Evolutionary conservation across 2,113 vertebrate species (phyloP).

Genomic region (Oryzias woworae): DNA sequence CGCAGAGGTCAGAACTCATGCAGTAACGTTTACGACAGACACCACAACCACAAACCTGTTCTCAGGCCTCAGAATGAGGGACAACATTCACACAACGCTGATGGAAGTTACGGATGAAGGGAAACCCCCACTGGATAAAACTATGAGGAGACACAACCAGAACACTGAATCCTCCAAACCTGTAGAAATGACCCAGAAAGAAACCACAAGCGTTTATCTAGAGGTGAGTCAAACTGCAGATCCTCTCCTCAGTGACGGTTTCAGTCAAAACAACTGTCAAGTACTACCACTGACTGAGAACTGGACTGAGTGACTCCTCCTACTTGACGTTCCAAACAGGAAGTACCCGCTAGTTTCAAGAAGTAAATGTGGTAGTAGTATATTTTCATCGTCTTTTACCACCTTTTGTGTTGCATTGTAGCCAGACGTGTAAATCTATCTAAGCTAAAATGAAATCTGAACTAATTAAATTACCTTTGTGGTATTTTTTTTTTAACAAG

Average conservation of each 20-base stretch:
- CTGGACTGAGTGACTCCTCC: too few relatives aligned
- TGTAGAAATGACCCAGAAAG: background rate
- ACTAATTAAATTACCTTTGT: too few relatives aligned
- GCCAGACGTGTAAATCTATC: too few relatives aligned
- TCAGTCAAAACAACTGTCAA: background rate
- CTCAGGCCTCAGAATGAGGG: constrained; percentile 44
- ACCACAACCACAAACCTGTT: background rate
- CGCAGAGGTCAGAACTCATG: constrained; percentile 4
- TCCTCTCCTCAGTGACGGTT: background rate
- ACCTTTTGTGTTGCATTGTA: too few relatives aligned
- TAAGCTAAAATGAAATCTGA: too few relatives aligned
- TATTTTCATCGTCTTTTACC: too few relatives aligned
- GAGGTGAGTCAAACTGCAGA: constrained; percentile 13
- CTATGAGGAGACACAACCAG: background rate
- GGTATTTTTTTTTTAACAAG: too few relatives aligned
- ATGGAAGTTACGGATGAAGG: background rate
- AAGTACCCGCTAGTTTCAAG: too few relatives aligned
- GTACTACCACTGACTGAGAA: too few relatives aligned
- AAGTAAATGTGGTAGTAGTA: too few relatives aligned
- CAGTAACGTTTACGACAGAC: background rate
- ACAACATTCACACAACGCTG: background rate
- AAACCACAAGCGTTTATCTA: background rate
- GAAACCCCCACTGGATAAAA: background rate
- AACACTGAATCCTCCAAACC: background rate
- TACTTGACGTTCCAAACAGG: too few relatives aligned